Evolutionary conservation across 1,140 invertebrate genomes (phyloP).

Genomic region (Tenebrio molitor): DNA sequence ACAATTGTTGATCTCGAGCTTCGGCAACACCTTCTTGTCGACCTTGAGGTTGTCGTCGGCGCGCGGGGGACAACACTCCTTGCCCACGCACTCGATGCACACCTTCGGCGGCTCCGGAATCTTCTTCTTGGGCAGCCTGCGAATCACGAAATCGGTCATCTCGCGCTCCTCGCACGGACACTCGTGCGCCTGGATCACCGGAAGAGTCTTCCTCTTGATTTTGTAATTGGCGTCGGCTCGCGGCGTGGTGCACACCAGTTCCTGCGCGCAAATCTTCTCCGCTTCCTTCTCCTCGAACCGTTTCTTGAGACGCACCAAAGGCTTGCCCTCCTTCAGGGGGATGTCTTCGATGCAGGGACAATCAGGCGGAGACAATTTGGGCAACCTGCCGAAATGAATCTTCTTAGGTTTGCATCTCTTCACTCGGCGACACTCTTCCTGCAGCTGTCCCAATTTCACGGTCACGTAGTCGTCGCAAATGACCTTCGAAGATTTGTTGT

Average conservation of each 20-base stretch:
- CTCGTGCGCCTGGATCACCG: neutral
- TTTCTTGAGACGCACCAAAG: constrained; percentile 4
- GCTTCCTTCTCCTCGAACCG: constrained; percentile 16
- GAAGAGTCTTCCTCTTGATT: constrained; percentile 16
- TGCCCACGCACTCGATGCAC: neutral
- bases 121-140: constrained; percentile 35
- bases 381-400: neutral
- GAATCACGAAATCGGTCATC: neutral
- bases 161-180: constrained; percentile 1
- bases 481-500: neutral
- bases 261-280: neutral
- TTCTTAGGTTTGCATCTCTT: constrained; percentile 26
- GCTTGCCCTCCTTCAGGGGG: constrained; percentile 7
- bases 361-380: neutral
- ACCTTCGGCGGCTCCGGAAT: constrained; percentile 33
- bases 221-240: constrained; percentile 26
- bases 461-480: constrained; percentile 4
- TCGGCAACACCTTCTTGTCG: constrained; percentile 24
- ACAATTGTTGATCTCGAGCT: constrained; percentile 16
- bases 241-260: neutral
- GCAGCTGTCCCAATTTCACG: constrained; percentile 5
- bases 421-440: neutral
- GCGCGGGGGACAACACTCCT: constrained; percentile 10
- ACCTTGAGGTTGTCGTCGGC: constrained; percentile 23
- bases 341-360: constrained; percentile 5